Evolutionary conservation across 2,888 invertebrate species (phyloP).

Genomic region (Lithophane ornitopus): DNA sequence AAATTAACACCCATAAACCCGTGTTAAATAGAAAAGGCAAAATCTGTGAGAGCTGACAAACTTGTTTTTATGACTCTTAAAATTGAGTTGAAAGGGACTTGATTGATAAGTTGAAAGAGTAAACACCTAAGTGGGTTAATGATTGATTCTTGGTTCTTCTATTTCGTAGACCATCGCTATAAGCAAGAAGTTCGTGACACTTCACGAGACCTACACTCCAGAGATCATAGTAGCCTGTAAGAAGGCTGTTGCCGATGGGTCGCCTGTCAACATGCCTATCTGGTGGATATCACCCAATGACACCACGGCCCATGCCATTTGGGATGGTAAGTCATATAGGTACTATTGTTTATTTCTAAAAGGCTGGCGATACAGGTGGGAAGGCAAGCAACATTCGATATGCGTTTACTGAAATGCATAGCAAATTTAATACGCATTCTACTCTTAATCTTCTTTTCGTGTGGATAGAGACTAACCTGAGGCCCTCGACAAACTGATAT

Average conservation of each 20-base stretch:
- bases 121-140: background rate
- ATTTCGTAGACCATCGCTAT: slow-evolving; percentile 88
- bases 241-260: slow-evolving; percentile 86
- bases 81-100: background rate
- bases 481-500: too few relatives aligned
- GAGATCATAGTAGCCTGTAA: slow-evolving; percentile 89
- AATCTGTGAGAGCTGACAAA: background rate
- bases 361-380: background rate
- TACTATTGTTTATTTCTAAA: background rate
- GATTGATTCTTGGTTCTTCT: background rate
- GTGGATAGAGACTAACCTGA: too few relatives aligned
- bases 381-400: background rate
- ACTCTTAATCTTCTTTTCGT: background rate
- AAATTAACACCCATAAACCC: too few relatives aligned
- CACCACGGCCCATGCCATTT: slow-evolving; percentile 83
- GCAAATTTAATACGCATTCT: background rate
- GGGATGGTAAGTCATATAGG: slow-evolving; percentile 76
- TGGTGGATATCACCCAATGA: slow-evolving; percentile 94
- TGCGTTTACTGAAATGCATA: background rate
- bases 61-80: background rate
- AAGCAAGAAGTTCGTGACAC: slow-evolving; percentile 88
- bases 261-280: slow-evolving; percentile 93
- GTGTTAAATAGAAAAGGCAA: background rate
- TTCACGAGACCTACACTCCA: slow-evolving; percentile 90
- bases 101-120: background rate